Conservation (phyloP, 2,888 invertebrate species). For the Pollenia angustigena region DNA sequence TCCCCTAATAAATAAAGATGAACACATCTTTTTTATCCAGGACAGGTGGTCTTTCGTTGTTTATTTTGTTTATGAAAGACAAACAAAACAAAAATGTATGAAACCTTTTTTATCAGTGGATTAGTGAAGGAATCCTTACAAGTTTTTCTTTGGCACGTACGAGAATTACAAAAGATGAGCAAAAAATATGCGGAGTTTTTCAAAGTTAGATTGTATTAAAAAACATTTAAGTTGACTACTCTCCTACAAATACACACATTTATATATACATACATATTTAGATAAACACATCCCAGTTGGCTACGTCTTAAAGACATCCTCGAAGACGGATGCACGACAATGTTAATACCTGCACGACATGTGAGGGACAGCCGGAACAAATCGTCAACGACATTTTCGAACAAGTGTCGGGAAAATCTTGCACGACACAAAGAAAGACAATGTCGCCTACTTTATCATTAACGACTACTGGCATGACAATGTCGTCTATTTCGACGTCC, state of each 20-base stretch:
- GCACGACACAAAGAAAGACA: too few species aligned
- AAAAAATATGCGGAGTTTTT: neutral
- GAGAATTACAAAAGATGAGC: neutral
- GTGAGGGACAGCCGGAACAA: too few species aligned
- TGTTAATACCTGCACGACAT: too few species aligned
- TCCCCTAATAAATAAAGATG: constrained; percentile 10
- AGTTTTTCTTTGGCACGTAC: constrained; percentile 15
- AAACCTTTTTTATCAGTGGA: neutral
- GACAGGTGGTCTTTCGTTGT: constrained; percentile 35
- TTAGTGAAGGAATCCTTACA: constrained; percentile 1
- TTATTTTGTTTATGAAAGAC: neutral
- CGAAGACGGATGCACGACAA: too few species aligned
- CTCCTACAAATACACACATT: neutral
- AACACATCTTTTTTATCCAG: neutral
- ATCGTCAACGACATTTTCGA: too few species aligned
- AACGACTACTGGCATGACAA: too few species aligned
- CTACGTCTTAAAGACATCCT: too few species aligned
- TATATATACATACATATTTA: neutral
- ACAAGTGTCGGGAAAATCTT: too few species aligned
- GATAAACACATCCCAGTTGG: too few species aligned
- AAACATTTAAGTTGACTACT: constrained; percentile 7
- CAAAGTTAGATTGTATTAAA: constrained; percentile 16
- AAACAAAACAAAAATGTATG: constrained; percentile 3
- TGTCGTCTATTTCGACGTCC: too few species aligned
- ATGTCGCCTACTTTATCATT: too few species aligned